A percentile compares a stretch with the other conserved stretches of the same genome.
Evolutionary conservation across 30 jellyfish, hydroid and myxozoan genomes (phyloP).

Genomic region (Rhopilema esculentum): DNA sequence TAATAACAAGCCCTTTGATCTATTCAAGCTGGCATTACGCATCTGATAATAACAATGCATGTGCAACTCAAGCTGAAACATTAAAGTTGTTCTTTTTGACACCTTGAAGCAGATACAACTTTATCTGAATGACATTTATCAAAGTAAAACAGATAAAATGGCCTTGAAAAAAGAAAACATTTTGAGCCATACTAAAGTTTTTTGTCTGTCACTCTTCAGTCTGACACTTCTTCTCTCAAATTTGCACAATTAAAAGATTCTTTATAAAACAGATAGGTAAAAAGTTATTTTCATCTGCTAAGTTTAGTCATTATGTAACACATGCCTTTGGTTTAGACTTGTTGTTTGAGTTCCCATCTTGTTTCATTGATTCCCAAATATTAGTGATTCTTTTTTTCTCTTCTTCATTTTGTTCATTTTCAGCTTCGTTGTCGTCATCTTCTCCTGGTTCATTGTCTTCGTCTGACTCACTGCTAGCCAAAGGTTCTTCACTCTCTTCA

Average conservation of each 20-base stretch:
- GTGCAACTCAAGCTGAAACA: too few relatives aligned
- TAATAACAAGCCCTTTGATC: too few relatives aligned
- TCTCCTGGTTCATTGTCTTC: constrained; percentile 76
- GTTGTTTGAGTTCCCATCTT: constrained; percentile 15
- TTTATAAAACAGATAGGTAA: background rate
- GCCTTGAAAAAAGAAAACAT: too few relatives aligned
- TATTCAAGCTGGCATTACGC: too few relatives aligned
- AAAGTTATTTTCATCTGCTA: background rate
- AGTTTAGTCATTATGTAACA: background rate
- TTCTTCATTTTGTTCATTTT: constrained; percentile 45
- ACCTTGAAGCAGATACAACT: too few relatives aligned
- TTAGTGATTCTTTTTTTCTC: constrained; percentile 75
- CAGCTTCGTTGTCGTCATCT: constrained; percentile 42
- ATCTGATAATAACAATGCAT: too few relatives aligned
- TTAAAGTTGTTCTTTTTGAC: too few relatives aligned
- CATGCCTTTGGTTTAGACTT: constrained; percentile 7
- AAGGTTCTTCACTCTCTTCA: constrained; percentile 50
- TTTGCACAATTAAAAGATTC: background rate
- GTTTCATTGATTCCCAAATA: constrained; percentile 82
- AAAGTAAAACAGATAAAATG: too few relatives aligned
- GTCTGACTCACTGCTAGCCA: constrained; percentile 54
- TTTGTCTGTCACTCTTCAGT: too few relatives aligned
- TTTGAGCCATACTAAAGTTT: too few relatives aligned
- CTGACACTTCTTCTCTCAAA: too few relatives aligned
- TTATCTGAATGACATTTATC: too few relatives aligned